Evolutionary conservation across 2,113 vertebrate genomes (phyloP).

Genomic region (Strigops habroptila): DNA sequence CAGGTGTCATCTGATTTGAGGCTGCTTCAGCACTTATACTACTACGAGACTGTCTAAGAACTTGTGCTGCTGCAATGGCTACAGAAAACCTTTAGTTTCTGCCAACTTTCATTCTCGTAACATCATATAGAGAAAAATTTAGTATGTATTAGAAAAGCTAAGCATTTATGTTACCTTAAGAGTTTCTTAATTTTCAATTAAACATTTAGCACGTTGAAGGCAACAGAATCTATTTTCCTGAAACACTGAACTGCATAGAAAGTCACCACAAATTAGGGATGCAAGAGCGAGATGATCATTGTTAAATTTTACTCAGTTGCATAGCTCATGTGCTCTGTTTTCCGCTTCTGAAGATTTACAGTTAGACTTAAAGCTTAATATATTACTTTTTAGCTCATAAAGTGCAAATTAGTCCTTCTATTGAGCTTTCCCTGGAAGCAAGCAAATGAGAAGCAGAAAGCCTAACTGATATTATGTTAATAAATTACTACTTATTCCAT

Average conservation of each 20-base stretch:
- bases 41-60: background rate
- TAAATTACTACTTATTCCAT: constrained; percentile 6
- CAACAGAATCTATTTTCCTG: background rate
- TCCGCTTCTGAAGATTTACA: constrained; percentile 24
- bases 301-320: background rate
- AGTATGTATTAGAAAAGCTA: background rate
- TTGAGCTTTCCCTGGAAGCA: constrained; percentile 1
- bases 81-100: background rate
- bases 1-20: background rate
- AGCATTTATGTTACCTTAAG: background rate
- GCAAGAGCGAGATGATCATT: fast-evolving
- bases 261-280: background rate
- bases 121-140: background rate
- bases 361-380: constrained; percentile 34
- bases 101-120: background rate
- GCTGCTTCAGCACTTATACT: background rate
- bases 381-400: constrained; percentile 36
- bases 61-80: background rate
- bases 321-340: background rate
- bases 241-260: background rate
- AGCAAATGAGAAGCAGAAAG: background rate
- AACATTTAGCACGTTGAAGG: background rate
- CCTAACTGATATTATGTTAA: background rate
- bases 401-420: background rate
- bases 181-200: background rate